These are phyloP conservation scores for Eurois occulta DNA, from an alignment of 2,888 invertebrate species.

Conservation along the genomic window DNA sequence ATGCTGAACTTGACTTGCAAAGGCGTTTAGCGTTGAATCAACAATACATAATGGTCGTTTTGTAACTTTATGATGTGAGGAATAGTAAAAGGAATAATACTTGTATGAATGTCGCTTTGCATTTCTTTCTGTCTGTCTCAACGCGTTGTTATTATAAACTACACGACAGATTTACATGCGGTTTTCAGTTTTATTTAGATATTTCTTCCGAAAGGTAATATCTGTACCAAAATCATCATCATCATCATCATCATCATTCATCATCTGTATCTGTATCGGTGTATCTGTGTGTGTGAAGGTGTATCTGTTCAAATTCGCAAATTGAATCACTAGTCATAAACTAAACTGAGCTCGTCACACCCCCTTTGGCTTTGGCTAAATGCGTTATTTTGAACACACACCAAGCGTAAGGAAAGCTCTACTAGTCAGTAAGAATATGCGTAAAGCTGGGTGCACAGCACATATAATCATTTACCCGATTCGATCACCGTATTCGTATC, in stretches of 20 bases:
- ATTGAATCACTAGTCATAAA: too few species aligned
- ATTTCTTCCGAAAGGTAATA: background rate
- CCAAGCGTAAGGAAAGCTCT: background rate
- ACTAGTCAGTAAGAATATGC: background rate
- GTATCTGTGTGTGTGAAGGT: too few species aligned
- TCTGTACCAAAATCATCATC: too few species aligned
- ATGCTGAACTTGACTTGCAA: conserved; percentile 44
- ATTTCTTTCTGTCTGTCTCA: background rate
- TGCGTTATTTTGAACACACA: background rate
- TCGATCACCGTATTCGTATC: too few species aligned
- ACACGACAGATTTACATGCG: background rate
- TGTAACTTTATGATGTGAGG: conserved; percentile 74
- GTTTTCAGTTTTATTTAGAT: background rate
- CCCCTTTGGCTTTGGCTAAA: background rate
- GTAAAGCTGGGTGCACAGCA: too few species aligned
- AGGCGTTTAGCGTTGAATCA: conserved; percentile 1
- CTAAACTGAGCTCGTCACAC: background rate
- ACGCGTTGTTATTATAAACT: background rate
- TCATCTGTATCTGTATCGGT: too few species aligned
- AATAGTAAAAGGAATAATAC: background rate
- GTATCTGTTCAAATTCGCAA: too few species aligned
- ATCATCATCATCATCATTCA: too few species aligned
- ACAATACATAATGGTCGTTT: conserved; percentile 15
- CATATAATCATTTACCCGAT: too few species aligned
- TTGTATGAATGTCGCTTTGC: background rate